Percentiles rank a stretch among this genome's conserved stretches.
Conservation (phyloP, 1,140 invertebrate genomes). For the Gryllus bimaculatus region DNA sequence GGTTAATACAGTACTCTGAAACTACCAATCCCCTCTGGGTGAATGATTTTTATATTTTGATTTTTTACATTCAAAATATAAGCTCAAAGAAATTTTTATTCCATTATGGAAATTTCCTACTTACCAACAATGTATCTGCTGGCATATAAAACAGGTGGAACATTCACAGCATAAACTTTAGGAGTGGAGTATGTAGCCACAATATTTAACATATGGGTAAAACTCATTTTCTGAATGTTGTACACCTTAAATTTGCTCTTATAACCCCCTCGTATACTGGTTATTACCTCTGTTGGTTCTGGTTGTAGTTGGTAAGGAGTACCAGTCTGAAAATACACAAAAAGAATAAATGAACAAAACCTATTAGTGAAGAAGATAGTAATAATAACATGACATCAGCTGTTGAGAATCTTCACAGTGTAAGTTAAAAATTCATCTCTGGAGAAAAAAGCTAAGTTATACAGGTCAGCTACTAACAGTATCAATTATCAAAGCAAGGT, state of each 20-base stretch:
- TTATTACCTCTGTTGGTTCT: slow-evolving; percentile 41
- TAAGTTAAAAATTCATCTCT: no score
- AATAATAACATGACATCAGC: no score
- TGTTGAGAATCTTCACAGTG: no score
- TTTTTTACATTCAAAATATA: no score
- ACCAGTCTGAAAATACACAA: slow-evolving; percentile 25
- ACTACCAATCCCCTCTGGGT: no score
- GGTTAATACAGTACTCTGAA: no score
- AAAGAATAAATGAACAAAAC: background rate
- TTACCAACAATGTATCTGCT: slow-evolving; percentile 72
- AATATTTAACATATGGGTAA: slow-evolving; percentile 56
- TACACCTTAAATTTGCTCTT: slow-evolving; percentile 56
- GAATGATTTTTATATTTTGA: no score
- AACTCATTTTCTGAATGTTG: slow-evolving; percentile 43
- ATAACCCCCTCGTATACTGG: slow-evolving; percentile 56
- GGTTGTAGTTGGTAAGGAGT: slow-evolving; percentile 39
- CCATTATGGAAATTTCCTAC: slow-evolving; percentile 15
- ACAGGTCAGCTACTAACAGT: no score
- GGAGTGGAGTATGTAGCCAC: slow-evolving; percentile 40
- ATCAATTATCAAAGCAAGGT: no score
- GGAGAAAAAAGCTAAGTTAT: no score
- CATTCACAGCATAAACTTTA: slow-evolving; percentile 40
- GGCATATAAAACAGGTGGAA: slow-evolving; percentile 60
- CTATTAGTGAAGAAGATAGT: no score
- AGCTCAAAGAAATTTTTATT: no score